Base-by-base conservation (phyloP, 1,140 invertebrate species). In the Liolophura sinensis region DNA sequence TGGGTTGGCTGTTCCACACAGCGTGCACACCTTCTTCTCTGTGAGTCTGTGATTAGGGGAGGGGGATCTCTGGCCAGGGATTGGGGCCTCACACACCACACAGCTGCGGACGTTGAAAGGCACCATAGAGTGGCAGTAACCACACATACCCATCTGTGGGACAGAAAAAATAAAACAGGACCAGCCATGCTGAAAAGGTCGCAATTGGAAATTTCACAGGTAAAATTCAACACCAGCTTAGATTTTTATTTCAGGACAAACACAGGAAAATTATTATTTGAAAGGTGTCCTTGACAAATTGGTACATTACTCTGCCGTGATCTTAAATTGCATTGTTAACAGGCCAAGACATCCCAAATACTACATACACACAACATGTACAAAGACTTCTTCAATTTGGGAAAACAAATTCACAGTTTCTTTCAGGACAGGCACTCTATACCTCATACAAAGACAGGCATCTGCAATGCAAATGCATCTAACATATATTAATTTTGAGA, bases 51-150 rank as follows among this genome's bases (percentile, higher is more conserved):
- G 46, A 52, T 62, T 73, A 24, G 78, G 70, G 65, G 73, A 62
- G 16, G 78, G 79, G 25, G 77, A 70, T 24, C 79, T 76, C 67
- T 84, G 80, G 20, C 70, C 71, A n/a, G 73, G 73, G 52, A 84
- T 79, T 0, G 81, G 81, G 46, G 78, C 78, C 60, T 84, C 82
- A 75, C 82, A 84, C 4, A 84, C 77, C 0, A 84, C 71, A 74
- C 82, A 84, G 6, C 72, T 76, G 14, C 67, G 40, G 9, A 74
- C 76, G 64, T 82, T 83, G 65, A 83, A 78, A 27, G 82, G 82
- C n/a, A 84, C 82, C 12, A 78, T 60, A 9, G 81, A 80, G 56
- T 78, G 76, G 67, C 82, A 84, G 68, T 78, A 76, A 12, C 78
- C 72, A 74, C 82, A 84, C 52, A 69, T 75, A 18, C 81, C 81